Evolutionary conservation across 2,888 invertebrate genomes (phyloP).

Genomic region (Papilio elwesi): DNA sequence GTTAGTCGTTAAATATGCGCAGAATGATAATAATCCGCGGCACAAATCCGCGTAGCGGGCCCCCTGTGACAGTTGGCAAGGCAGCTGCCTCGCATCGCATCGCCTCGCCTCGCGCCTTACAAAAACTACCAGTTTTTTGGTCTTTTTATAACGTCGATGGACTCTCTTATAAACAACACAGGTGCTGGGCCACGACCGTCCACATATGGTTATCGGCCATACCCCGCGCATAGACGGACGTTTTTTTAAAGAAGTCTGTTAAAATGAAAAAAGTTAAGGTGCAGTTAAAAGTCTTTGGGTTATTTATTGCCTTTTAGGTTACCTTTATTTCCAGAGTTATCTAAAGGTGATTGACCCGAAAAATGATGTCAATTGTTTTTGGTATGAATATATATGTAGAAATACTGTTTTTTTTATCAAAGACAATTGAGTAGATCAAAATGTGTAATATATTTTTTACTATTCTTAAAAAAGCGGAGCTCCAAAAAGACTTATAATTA

Average conservation of each 20-base stretch:
- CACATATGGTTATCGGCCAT: conserved; percentile 80
- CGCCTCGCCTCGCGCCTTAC: conserved; percentile 76
- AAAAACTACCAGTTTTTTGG: conserved; percentile 81
- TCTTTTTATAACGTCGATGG: conserved; percentile 78
- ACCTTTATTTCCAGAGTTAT: conserved; percentile 45
- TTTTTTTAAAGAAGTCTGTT: conserved; percentile 64
- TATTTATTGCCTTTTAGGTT: conserved; percentile 41
- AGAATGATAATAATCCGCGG: conserved; percentile 68
- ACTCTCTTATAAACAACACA: conserved; percentile 84
- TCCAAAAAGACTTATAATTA: no score
- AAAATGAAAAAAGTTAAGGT: conserved; percentile 53
- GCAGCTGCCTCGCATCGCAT: conserved; percentile 78
- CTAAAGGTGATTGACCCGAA: conserved; percentile 50
- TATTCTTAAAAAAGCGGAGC: not conserved
- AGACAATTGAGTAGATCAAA: conserved; percentile 13
- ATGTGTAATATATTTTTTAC: not conserved
- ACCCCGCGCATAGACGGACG: conserved; percentile 61
- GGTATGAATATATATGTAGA: conserved; percentile 20
- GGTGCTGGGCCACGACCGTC: conserved; percentile 79
- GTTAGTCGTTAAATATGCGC: conserved; percentile 66
- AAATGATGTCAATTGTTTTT: conserved; percentile 42
- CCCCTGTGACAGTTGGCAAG: conserved; percentile 76
- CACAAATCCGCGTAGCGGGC: conserved; percentile 72
- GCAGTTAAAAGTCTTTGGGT: conserved; percentile 37
- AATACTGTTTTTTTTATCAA: conserved; percentile 34